These are phyloP conservation scores for Exocentrus adspersus DNA, from an alignment of 2,888 invertebrate species.

Conservation along the genomic window DNA sequence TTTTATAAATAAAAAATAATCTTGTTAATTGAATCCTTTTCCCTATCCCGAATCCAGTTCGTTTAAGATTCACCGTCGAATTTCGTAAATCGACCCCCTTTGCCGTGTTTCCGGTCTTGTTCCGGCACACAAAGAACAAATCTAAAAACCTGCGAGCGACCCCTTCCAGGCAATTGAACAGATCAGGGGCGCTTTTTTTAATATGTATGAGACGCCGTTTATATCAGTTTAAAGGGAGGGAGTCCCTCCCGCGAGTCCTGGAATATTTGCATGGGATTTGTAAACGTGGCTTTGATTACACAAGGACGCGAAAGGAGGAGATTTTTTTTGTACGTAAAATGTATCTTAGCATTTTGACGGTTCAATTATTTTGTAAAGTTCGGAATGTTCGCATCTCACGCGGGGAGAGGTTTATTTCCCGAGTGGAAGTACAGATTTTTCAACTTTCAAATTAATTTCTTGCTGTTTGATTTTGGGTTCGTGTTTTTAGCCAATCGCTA, in stretches of 20 bases:
- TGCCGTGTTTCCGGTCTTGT: not conserved
- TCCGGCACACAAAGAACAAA: slow-evolving; percentile 15
- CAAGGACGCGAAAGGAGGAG: not conserved
- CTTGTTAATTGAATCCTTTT: not conserved
- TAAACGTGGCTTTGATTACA: not conserved
- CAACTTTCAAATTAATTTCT: no score
- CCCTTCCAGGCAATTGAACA: slow-evolving; percentile 22
- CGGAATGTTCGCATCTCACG: not conserved
- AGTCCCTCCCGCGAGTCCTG: not conserved
- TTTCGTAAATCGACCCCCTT: not conserved
- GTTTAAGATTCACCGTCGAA: not conserved
- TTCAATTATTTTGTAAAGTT: not conserved
- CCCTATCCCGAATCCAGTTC: not conserved
- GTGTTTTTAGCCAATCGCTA: no score
- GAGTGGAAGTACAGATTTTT: no score
- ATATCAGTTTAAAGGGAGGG: slow-evolving; percentile 21
- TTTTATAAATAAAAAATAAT: not conserved
- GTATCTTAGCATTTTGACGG: not conserved
- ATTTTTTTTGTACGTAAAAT: not conserved
- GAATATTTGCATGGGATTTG: slow-evolving; percentile 1
- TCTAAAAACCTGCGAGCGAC: slow-evolving; percentile 18
- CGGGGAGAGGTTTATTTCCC: no score
- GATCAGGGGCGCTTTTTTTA: slow-evolving; percentile 21
- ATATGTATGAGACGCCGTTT: slow-evolving; percentile 23
- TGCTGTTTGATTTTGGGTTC: no score